A percentile compares a stretch with the other conserved stretches of the same genome.
These are phyloP conservation scores for Nasonia giraulti DNA, from an alignment of 1,140 invertebrate genomes.

Conservation along the genomic window DNA sequence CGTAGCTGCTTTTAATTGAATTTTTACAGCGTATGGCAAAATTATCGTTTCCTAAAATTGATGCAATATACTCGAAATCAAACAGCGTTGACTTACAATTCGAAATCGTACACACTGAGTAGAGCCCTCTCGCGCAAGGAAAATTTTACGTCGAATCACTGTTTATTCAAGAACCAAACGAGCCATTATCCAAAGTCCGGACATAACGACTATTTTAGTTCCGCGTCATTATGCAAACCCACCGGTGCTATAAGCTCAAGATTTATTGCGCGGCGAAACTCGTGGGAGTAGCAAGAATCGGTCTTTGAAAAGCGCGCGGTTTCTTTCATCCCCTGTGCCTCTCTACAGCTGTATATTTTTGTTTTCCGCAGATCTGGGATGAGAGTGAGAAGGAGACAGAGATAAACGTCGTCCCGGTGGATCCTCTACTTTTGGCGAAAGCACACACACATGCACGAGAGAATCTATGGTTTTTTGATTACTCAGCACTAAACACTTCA, in stretches of 20 bases:
- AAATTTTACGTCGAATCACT: too few relatives aligned
- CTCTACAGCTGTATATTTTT: constrained; percentile 3
- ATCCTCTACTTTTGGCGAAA: background rate
- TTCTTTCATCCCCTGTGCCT: background rate
- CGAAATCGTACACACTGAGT: too few relatives aligned
- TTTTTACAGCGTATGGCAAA: too few relatives aligned
- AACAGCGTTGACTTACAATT: too few relatives aligned
- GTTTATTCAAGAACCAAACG: background rate
- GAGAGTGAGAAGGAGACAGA: background rate
- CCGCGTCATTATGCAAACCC: too few relatives aligned
- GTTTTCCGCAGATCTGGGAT: background rate
- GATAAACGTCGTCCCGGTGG: background rate
- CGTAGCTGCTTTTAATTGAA: too few relatives aligned
- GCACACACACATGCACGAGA: background rate
- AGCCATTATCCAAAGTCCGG: background rate
- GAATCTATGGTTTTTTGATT: constrained; percentile 48
- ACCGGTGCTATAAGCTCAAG: background rate
- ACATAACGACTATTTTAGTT: background rate
- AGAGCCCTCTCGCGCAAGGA: too few relatives aligned
- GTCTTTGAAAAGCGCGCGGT: background rate
- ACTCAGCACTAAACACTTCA: constrained; percentile 52
- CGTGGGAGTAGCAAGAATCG: constrained; percentile 8
- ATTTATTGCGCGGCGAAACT: constrained; percentile 9
- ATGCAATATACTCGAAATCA: too few relatives aligned
- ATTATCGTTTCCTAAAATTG: too few relatives aligned